phyloP scores from a whole-genome alignment of 1,140 invertebrate species.

The Mya arenaria region DNA sequence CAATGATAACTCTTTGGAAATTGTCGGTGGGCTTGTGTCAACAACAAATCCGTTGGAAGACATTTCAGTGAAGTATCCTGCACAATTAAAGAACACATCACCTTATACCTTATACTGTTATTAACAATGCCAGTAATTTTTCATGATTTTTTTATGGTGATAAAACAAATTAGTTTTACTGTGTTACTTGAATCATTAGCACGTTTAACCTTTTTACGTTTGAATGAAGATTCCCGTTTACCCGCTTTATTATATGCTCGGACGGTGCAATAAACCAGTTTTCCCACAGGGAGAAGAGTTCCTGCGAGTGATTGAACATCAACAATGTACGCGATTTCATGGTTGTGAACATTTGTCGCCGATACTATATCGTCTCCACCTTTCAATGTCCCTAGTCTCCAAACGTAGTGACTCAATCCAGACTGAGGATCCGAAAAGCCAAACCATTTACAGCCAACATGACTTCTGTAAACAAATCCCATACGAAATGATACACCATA shows the following conservation, averaged over 20 bases:
- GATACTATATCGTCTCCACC: constrained; percentile 52
- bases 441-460: constrained; percentile 56
- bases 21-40: constrained; percentile 51
- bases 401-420: constrained; percentile 54
- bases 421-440: constrained; percentile 60
- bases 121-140: neutral
- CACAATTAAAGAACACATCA: neutral
- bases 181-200: neutral
- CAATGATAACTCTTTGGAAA: neutral
- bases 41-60: constrained; percentile 63
- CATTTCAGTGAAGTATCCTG: constrained; percentile 21
- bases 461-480: constrained; percentile 39
- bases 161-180: neutral
- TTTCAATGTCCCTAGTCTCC: constrained; percentile 58
- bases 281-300: constrained; percentile 14
- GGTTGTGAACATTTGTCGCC: constrained; percentile 19
- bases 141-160: neutral
- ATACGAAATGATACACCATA: neutral
- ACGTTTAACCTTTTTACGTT: neutral
- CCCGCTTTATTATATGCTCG: constrained; percentile 61
- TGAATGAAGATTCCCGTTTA: neutral
- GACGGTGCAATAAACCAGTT: constrained; percentile 57
- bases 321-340: constrained; percentile 17
- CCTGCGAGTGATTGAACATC: neutral
- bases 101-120: neutral